Evolutionary conservation across 2,797 vertebrate species (phyloP), one percentile per base, ranked within the genome.

Genomic region (Bradypodion ventrale): DNA sequence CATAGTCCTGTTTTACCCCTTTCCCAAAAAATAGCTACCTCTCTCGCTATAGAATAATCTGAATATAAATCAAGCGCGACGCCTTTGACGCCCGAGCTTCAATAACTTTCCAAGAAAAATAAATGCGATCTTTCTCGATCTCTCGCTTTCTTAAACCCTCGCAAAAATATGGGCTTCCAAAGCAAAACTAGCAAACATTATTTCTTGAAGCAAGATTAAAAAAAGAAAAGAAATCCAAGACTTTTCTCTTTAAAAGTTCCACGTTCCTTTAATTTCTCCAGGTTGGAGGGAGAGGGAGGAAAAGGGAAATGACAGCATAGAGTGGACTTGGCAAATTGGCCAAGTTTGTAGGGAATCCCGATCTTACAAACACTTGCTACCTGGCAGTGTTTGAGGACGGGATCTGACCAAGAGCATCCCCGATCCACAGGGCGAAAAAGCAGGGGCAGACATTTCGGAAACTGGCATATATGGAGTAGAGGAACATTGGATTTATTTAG

Each of bases 1-100:
- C 96, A 96, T 96, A 96, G 95, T 96, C 93, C 94, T 92, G 91
- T 93, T 70, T 94, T 27, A n/a, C 93, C 93, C 92, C 93, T 95
- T 95, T 96, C 94, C 93, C 95, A 96, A 96, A 96, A 96, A 96
- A 96, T 96, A 96, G 90, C 92, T 93, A 90, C n/a, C 96, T 90
- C 92, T 94, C 82, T 94, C 42, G 25, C 84, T 93, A 94, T 93
- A 96, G 93, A 94, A 93, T 62, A 76, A 81, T 95, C 93, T 95
- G 93, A 90, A 87, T 93, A 92, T 86, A 94, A 94, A 92, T 89
- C 76, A 59, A 91, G 88, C 84, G 86, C 7, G 27, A 46, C 0
- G 42, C 88, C 92, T 88, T n/a, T n/a, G n/a, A n/a, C 82, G 23
- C 78, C 88, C 7, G 3, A 88, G 86, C 84, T 92, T 92, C 83